phyloP scores from a whole-genome alignment of 2,113 vertebrate species.

The Mola mola region DNA sequence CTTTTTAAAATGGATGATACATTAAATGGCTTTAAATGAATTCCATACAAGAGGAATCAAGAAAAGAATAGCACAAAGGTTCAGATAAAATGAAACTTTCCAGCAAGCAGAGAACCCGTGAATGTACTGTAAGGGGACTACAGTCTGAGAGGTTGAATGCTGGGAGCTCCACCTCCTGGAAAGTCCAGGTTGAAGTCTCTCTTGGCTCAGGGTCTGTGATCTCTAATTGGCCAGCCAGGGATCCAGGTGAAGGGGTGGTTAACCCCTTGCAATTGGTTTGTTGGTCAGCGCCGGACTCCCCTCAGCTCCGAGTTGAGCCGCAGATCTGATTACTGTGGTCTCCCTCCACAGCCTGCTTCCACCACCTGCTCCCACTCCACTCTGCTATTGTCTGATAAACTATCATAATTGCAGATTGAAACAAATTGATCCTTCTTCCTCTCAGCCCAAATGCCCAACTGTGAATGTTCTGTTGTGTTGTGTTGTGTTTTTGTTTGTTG shows the following conservation, averaged over 20 bases:
- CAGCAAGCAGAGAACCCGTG: not conserved
- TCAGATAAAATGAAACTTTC: conserved; percentile 24
- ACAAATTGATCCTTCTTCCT: conserved; percentile 69
- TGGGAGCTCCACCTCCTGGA: conserved; percentile 40
- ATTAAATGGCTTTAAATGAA: conserved; percentile 54
- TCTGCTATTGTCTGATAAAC: conserved; percentile 67
- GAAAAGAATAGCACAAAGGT: conserved; percentile 19
- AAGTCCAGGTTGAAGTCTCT: conserved; percentile 1
- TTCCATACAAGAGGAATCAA: conserved; percentile 8
- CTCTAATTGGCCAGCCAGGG: conserved; percentile 45
- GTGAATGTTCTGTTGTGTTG: no score
- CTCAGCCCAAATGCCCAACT: conserved; percentile 56
- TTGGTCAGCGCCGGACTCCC: conserved; percentile 30
- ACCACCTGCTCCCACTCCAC: conserved; percentile 70
- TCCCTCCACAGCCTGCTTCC: conserved; percentile 58
- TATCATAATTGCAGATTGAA: conserved; percentile 73
- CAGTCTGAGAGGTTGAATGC: conserved; percentile 6
- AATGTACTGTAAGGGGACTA: conserved; percentile 18
- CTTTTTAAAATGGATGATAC: conserved; percentile 43
- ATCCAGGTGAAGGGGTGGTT: conserved; percentile 45
- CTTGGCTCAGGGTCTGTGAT: not conserved
- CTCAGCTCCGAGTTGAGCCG: conserved; percentile 43
- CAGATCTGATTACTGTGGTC: conserved; percentile 72
- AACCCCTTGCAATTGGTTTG: conserved; percentile 38
- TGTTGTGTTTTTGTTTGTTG: no score